A percentile compares a stretch with the other conserved stretches of the same genome.
phyloP scores from a whole-genome alignment of 2,797 vertebrate species.

The Tauraco hartlaubi region DNA sequence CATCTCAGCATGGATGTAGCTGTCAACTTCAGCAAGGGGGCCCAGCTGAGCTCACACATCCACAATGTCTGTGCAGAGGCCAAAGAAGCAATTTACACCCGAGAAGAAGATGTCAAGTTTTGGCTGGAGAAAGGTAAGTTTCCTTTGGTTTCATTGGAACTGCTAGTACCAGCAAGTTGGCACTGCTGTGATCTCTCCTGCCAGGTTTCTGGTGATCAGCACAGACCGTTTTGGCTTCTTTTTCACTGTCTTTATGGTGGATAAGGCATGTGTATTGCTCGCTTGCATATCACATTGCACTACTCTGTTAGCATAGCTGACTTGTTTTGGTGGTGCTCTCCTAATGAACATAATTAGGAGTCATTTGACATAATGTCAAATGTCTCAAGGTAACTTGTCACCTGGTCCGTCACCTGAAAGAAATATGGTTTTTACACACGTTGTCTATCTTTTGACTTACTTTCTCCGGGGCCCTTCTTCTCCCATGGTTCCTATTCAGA shows the following conservation, averaged over 20 bases:
- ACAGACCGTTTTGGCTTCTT: background rate
- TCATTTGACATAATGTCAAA: too few relatives aligned
- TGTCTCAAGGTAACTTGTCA: background rate
- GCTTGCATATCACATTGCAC: fast-evolving
- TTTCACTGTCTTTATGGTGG: fast-evolving
- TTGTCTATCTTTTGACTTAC: background rate
- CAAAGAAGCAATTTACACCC: slow-evolving; percentile 90
- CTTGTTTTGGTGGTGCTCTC: background rate
- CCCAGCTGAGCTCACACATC: slow-evolving; percentile 91
- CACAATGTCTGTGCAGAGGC: slow-evolving; percentile 94
- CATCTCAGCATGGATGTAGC: slow-evolving; percentile 90
- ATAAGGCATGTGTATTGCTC: fast-evolving
- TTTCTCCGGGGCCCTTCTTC: background rate
- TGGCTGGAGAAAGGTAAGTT: slow-evolving; percentile 92
- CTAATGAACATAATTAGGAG: background rate
- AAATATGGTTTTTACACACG: background rate
- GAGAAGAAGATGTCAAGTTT: slow-evolving; percentile 90
- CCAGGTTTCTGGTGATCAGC: background rate
- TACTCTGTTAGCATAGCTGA: background rate
- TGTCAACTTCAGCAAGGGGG: slow-evolving; percentile 91
- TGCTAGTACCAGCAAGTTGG: background rate
- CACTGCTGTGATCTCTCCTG: background rate
- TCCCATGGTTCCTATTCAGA: background rate
- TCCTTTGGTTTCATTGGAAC: fast-evolving
- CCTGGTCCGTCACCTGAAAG: background rate